Base-by-base conservation (phyloP, 1,140 invertebrate genomes). In the Calephelis nemesis region DNA sequence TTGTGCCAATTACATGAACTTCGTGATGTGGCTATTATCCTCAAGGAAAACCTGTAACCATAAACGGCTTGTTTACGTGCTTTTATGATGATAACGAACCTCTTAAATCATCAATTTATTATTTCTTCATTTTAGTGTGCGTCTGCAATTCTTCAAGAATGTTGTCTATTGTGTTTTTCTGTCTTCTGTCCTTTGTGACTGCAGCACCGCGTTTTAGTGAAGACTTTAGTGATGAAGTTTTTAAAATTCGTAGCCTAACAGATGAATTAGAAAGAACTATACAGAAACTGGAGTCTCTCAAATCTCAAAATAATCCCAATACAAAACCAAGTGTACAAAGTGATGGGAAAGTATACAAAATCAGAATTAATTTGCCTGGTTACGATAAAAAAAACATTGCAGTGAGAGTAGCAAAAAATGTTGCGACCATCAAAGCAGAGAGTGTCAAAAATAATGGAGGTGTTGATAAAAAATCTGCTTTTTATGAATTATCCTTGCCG, bases 111-210 rank as follows among this genome's bases (percentile, higher is more conserved):
- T 19, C 12, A 12, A 12, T 40, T 60, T 12, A 12, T 12, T 30
- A 39, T 39, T 12, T 19, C 19, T 11, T n/a, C 30, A 39, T n/a
- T 30, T 60, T 40, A 60, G 54, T 60, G 7, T n/a, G 11, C 30
- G 54, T 39, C 5, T 7, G 19, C 7, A 60, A 11, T 60, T 39
- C 30, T 12, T 58, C 30, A 39, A 58, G 30, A 39, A 60, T 60
- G 54, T n/a, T 40, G 54, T 40, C 54, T 39, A 60, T 60, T 60
- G 54, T 60, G 11, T 60, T 60, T 40, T 40, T 60, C 30, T 60
- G 54, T 60, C 5, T 60, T 12, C 6, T 60, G 30, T n/a, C 54
- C 12, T 11, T 40, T 58, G 19, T 12, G 19, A 11, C 54, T 0
- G 30, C 54, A 12, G 54, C 54, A 58, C 54, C 54, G 1, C 5